Evolutionary conservation across 1,140 invertebrate genomes (phyloP).

Genomic region (Drosophila busckii): DNA sequence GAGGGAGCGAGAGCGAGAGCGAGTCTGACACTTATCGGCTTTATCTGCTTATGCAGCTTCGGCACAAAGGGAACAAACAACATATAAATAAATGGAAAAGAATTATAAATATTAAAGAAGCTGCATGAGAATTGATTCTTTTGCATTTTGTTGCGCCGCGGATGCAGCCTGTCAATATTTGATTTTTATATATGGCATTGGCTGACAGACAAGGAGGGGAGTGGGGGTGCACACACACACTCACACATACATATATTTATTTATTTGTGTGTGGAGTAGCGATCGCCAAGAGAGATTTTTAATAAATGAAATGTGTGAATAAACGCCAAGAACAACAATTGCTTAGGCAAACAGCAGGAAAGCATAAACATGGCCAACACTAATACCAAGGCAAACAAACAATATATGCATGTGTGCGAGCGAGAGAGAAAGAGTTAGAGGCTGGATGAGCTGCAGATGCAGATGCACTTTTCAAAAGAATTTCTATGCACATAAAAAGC

Average conservation of each 20-base stretch:
- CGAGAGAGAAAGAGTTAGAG: conserved; percentile 1
- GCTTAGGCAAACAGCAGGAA: conserved; percentile 71
- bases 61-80: conserved; percentile 12
- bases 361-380: conserved; percentile 66
- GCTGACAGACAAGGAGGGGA: neutral
- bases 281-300: conserved; percentile 55
- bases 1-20: conserved; percentile 7
- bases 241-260: too few species aligned
- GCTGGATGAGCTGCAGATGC: too few species aligned
- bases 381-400: conserved; percentile 66
- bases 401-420: too few species aligned
- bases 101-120: conserved; percentile 65
- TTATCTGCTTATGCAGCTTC: conserved; percentile 51
- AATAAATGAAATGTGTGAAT: conserved; percentile 75
- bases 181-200: conserved; percentile 62
- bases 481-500: conserved; percentile 67
- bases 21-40: conserved; percentile 66
- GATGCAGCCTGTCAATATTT: conserved; percentile 61
- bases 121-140: conserved; percentile 35
- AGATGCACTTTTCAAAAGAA: conserved; percentile 62
- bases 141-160: conserved; percentile 27
- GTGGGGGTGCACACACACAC: neutral
- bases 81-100: conserved; percentile 51
- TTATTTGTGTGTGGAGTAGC: too few species aligned
- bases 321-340: conserved; percentile 54